These are phyloP conservation scores for Drosophila serrata DNA, from an alignment of 1,140 invertebrate species.

Conservation along the genomic window DNA sequence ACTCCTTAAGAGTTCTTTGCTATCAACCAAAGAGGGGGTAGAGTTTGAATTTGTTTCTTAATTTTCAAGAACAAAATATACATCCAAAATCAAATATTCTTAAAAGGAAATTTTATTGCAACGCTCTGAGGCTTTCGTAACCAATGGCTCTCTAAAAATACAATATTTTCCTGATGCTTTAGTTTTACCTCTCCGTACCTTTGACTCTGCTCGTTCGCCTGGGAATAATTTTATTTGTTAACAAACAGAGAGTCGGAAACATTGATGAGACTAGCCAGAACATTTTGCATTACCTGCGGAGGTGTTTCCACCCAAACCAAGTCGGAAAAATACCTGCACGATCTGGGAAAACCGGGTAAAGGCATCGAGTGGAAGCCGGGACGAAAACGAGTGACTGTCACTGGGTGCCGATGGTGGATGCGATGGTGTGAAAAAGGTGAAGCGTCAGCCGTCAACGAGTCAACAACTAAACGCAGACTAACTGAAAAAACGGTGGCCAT, in stretches of 20 bases:
- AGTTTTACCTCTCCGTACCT: conserved; percentile 3
- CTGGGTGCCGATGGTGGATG: conserved; percentile 1
- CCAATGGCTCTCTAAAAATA: not conserved
- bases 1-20: not conserved
- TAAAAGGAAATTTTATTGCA: not conserved
- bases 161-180: not conserved
- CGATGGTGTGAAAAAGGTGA: conserved; percentile 26
- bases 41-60: not conserved
- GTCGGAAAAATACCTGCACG: not conserved
- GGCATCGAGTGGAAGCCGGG: not conserved
- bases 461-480: conserved; percentile 77
- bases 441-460: conserved; percentile 53
- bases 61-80: not conserved
- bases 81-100: not conserved
- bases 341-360: conserved; percentile 21
- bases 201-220: conserved; percentile 34
- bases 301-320: conserved; percentile 5
- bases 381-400: conserved; percentile 10
- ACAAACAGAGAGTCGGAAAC: conserved; percentile 25
- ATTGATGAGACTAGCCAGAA: conserved; percentile 16
- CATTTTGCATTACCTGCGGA: conserved; percentile 39
- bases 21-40: not conserved
- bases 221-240: conserved; percentile 64
- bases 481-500: conserved; percentile 43
- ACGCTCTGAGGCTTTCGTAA: not conserved